Conservation (phyloP, 1,140 invertebrate genomes). For the Aleiodes sp. region DNA sequence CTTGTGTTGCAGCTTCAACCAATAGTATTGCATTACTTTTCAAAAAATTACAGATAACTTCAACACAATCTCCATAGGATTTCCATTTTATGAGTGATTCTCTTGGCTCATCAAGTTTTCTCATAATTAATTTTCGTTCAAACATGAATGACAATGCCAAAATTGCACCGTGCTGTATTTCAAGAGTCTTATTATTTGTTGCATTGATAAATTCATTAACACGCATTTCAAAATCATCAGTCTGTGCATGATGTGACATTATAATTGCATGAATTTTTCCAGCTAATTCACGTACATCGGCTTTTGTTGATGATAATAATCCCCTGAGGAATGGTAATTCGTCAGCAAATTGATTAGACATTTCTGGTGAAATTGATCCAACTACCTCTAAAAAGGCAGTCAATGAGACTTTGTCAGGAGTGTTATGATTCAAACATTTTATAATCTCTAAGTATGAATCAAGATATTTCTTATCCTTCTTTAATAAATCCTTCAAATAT, state of each 20-base stretch:
- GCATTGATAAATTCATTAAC: slow-evolving; percentile 67
- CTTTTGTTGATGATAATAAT: slow-evolving; percentile 75
- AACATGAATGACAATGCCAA: slow-evolving; percentile 75
- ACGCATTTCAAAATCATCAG: slow-evolving; percentile 68
- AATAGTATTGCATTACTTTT: slow-evolving; percentile 69
- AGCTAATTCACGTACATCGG: slow-evolving; percentile 77
- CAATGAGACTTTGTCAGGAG: slow-evolving; percentile 72
- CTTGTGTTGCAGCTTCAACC: slow-evolving; percentile 71
- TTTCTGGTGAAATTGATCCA: slow-evolving; percentile 72
- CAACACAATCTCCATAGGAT: slow-evolving; percentile 67
- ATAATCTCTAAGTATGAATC: slow-evolving; percentile 75
- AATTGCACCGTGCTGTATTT: slow-evolving; percentile 79
- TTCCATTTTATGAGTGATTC: slow-evolving; percentile 62
- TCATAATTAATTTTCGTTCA: slow-evolving; percentile 70
- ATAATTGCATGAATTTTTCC: slow-evolving; percentile 77
- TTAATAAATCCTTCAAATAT: slow-evolving; percentile 66
- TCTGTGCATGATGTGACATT: slow-evolving; percentile 63
- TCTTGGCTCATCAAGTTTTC: slow-evolving; percentile 55
- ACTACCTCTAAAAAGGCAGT: slow-evolving; percentile 79
- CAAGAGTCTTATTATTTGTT: slow-evolving; percentile 70
- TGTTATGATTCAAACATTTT: slow-evolving; percentile 70
- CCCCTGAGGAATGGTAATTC: slow-evolving; percentile 73
- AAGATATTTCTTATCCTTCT: slow-evolving; percentile 67
- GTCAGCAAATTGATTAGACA: slow-evolving; percentile 68
- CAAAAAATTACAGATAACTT: slow-evolving; percentile 71